Conservation (phyloP, 2,797 vertebrate species). For the Malacoraja senta region DNA sequence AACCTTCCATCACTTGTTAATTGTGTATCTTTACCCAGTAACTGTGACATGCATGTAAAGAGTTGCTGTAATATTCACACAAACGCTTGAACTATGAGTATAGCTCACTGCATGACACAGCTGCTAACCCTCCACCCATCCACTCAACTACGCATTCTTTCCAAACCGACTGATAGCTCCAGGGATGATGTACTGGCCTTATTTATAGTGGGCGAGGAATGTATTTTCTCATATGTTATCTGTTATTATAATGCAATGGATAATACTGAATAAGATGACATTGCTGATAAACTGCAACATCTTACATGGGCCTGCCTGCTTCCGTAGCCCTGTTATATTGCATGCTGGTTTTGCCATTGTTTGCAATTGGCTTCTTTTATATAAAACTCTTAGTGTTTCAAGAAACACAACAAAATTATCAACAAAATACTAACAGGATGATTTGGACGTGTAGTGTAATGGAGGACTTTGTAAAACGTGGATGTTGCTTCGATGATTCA, state of each 20-base stretch:
- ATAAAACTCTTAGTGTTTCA: too few relatives aligned
- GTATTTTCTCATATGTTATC: neutral
- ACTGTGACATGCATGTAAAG: neutral
- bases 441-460: too few relatives aligned
- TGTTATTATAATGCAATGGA: slow-evolving; percentile 21
- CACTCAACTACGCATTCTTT: neutral
- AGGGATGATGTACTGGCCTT: neutral
- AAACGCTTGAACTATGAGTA: neutral
- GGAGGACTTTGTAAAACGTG: neutral
- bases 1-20: neutral
- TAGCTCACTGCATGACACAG: slow-evolving; percentile 10
- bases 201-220: neutral
- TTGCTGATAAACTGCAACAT: neutral
- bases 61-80: neutral
- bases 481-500: too few relatives aligned
- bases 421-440: too few relatives aligned
- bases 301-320: neutral
- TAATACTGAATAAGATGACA: neutral
- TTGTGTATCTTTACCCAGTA: neutral
- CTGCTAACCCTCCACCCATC: neutral
- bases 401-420: too few relatives aligned
- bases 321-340: too few relatives aligned
- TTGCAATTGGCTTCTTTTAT: too few relatives aligned
- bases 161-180: neutral
- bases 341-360: too few relatives aligned